These are phyloP conservation scores for Drosophila silvestris DNA, from an alignment of 2,888 invertebrate genomes.

Conservation along the genomic window DNA sequence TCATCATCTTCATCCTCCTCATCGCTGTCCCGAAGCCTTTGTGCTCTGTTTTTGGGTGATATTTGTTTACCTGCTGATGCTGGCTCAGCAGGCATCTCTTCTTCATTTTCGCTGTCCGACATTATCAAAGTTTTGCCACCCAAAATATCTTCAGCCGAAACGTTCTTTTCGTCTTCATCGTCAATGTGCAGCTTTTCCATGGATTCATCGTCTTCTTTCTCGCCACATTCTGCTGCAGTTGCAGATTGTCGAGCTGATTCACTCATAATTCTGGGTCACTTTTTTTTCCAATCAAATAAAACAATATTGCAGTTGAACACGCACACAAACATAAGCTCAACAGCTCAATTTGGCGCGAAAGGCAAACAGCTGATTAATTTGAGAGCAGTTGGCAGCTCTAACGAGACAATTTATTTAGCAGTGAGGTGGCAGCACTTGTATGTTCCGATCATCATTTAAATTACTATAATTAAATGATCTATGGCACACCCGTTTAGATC, in stretches of 20 bases:
- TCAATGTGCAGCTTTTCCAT: slow-evolving; percentile 68
- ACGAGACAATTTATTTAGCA: not conserved
- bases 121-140: slow-evolving; percentile 78
- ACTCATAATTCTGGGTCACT: slow-evolving; percentile 72
- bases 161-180: slow-evolving; percentile 69
- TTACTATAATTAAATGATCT: not conserved
- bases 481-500: not conserved
- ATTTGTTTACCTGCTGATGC: slow-evolving; percentile 29
- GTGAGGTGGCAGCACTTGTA: slow-evolving; percentile 8
- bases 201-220: slow-evolving; percentile 47
- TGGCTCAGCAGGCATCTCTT: slow-evolving; percentile 26
- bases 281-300: slow-evolving; percentile 32
- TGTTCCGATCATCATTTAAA: not conserved
- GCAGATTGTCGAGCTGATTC: slow-evolving; percentile 60
- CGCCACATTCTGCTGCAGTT: slow-evolving; percentile 59
- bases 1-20: slow-evolving; percentile 12
- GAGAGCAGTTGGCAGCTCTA: slow-evolving; percentile 42
- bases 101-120: slow-evolving; percentile 78
- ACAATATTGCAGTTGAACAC: slow-evolving; percentile 48
- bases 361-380: slow-evolving; percentile 41
- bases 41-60: slow-evolving; percentile 17
- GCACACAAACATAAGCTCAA: slow-evolving; percentile 33
- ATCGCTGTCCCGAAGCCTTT: slow-evolving; percentile 58
- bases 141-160: slow-evolving; percentile 76
- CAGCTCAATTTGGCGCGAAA: slow-evolving; percentile 70